These are phyloP conservation scores for Characodon lateralis DNA, from an alignment of 2,797 vertebrate genomes.

Conservation along the genomic window DNA sequence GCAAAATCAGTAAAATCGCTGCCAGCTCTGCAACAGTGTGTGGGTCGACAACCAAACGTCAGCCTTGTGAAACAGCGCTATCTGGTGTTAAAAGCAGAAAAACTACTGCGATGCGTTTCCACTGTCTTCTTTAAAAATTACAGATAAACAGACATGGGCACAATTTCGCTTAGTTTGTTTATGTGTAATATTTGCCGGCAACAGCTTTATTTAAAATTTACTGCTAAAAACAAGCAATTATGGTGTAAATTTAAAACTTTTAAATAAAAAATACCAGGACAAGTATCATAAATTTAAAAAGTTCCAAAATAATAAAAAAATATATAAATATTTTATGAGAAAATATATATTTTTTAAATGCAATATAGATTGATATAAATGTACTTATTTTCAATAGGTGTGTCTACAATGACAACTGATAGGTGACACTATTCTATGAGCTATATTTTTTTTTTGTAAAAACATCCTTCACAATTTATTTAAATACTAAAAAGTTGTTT, in stretches of 20 bases:
- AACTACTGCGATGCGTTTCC: not conserved
- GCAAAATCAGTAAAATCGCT: not conserved
- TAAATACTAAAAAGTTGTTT: too few species aligned
- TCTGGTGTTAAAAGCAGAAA: conserved; percentile 43
- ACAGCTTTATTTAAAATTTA: not conserved
- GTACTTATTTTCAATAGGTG: too few species aligned
- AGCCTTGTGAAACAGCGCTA: conserved; percentile 50
- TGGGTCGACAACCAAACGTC: not conserved
- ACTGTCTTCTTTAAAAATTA: too few species aligned
- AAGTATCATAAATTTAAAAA: not conserved
- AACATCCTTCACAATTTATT: too few species aligned
- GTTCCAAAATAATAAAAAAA: not conserved
- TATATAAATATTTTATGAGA: too few species aligned
- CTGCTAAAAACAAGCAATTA: not conserved
- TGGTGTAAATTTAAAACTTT: not conserved
- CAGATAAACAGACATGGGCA: not conserved
- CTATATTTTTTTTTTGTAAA: too few species aligned
- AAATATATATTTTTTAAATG: too few species aligned
- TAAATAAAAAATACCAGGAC: not conserved
- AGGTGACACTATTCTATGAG: too few species aligned
- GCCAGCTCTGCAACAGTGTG: not conserved
- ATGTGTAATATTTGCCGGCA: not conserved
- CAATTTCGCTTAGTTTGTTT: not conserved
- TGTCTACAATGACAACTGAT: too few species aligned
- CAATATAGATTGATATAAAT: too few species aligned